Conservation (phyloP, 2,888 invertebrate genomes). For the Cosmopolites sordidus region DNA sequence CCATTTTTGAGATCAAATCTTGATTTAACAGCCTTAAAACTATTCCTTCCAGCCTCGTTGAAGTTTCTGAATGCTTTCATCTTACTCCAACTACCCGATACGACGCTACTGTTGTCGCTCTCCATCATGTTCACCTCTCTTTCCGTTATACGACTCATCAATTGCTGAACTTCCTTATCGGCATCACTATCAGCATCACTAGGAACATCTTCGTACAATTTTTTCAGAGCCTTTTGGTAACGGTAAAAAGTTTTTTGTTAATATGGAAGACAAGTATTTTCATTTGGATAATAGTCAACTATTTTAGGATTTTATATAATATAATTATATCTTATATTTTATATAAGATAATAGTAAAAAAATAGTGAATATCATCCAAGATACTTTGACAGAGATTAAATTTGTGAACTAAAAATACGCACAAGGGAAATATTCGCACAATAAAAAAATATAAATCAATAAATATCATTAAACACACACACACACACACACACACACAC, state of each 20-base stretch:
- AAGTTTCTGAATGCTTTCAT: constrained; percentile 48
- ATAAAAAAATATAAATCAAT: no score
- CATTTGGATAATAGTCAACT: no score
- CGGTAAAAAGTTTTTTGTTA: background rate
- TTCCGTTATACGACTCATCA: constrained; percentile 47
- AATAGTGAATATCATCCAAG: no score
- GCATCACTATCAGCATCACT: constrained; percentile 51
- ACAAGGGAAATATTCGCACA: no score
- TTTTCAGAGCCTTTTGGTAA: constrained; percentile 41
- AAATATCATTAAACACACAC: no score
- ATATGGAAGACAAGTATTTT: no score
- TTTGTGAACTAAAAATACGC: no score
- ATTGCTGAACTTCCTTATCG: constrained; percentile 59
- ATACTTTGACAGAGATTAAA: no score
- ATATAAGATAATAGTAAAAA: no score
- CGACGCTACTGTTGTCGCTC: constrained; percentile 44
- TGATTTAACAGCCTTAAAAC: constrained; percentile 32
- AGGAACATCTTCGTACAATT: constrained; percentile 47
- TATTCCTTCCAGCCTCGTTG: constrained; percentile 27
- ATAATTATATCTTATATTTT: no score
- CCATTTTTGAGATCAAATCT: constrained; percentile 33
- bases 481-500: no score
- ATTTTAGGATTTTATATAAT: no score
- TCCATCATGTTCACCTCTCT: constrained; percentile 30
- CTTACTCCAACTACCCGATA: constrained; percentile 57